Base-by-base conservation (phyloP, 2,888 invertebrate species). In the Ornithoptera priamus region DNA sequence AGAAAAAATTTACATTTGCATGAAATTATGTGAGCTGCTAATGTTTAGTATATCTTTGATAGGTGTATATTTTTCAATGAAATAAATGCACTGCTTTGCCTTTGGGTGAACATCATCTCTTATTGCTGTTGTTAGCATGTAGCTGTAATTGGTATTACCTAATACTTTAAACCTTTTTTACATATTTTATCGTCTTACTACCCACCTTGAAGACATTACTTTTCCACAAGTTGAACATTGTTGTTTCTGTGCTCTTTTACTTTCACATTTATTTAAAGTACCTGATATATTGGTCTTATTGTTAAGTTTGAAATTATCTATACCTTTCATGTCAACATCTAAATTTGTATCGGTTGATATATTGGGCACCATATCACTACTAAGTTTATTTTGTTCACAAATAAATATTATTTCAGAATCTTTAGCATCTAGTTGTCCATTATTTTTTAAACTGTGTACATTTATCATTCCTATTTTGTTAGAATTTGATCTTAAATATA, bases 201-300 rank as follows among this genome's bases (percentile, higher is more conserved):
- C 75, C 74, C 80, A 91, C 93, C 88, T 87, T 20, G 93, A 92
- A 36, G 92, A 92, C 88, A 93, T 88, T 39, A 93, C 85, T 85
- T 92, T 93, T n/a, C 93, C 93, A 83, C 93, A 93, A 50, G 85
- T 89, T 73, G 84, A 88, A 75, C 93, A 93, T 79, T 93, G 93
- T 65, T 87, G 86, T 73, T 85, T 86, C 30, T 72, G 78, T 39
- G 76, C 65, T 62, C 74, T 76, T 69, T 79, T 79, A 68, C 76
- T 80, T 59, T 71, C 72, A 53, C 65, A 70, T 56, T 73, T 80
- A n/a, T 17, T 20, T 63, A 53, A 15, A n/a, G 62, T 68, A 53
- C 68, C 62, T 69, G 65, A 58, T 22, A 22, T 10, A 58, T 58
- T 56, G 58, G 66, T 69, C 30, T 69, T 53, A 39, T 66, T 69